Evolutionary conservation across 2,888 invertebrate species (phyloP), one percentile per base, ranked within the genome.

Genomic region (Machimus atricapillus): DNA sequence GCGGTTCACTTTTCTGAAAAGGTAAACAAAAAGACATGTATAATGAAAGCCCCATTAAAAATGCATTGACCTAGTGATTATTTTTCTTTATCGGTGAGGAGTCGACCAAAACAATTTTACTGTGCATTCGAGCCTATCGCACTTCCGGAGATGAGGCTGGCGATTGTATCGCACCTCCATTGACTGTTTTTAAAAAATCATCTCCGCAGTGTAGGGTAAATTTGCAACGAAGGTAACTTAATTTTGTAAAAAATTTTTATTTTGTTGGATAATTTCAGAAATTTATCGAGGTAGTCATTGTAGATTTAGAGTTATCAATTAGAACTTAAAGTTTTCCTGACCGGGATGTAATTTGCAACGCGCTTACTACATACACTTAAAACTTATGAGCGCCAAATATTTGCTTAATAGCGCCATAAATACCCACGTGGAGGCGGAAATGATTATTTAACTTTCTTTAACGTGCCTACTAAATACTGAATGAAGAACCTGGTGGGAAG

Each of bases 11-110:
- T 34, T 43, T 83, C 66, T 73, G 83, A 23, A 66, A 66, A 66
- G 12, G 27, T 66, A 76, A 76, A 31, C 14, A 79, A 86, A 58
- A 56, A 37, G 58, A 73, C 43, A 16, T 43, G 66, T 31, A 43
- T 73, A 87, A 74, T 43, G 40, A n/a, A 87, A 58, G 37, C 56
- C 34, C 82, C 82, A 87, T 85, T 85, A 85, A 87, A 85, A 85
- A 86, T 85, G 77, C 87, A 87, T 85, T 87, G 87, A 87, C 87
- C 87, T 78, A 87, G 85, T 85, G 76, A 77, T 85, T 74, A 66
- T 73, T 66, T 46, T 66, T 66, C 66, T 52, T 87, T 81, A 66
- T 81, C 56, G 66, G 52, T 2, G 66, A 58, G 40, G 46, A 74
- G 52, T 77, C 77, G 76, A 40, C 37, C 58, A 58, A 34, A 58